Conservation (phyloP, 2,113 vertebrate genomes). For the Stictonetta naevosa region DNA sequence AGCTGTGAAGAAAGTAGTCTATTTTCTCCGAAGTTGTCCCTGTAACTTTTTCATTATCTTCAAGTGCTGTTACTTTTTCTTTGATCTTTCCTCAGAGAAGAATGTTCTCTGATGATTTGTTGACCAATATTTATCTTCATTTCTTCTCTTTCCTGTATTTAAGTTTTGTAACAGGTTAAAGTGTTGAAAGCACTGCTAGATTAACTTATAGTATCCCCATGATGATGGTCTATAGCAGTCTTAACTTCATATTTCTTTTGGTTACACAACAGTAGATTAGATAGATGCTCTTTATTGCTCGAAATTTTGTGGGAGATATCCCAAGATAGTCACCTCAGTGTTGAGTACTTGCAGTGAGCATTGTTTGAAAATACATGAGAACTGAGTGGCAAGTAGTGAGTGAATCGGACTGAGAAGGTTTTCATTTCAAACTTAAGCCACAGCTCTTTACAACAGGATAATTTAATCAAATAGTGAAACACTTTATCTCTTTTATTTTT, state of each 20-base stretch:
- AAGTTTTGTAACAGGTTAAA: neutral
- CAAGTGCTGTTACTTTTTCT: neutral
- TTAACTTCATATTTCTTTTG: neutral
- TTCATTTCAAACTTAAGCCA: neutral
- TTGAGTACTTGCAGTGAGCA: neutral
- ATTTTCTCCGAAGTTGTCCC: neutral
- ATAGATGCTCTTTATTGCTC: neutral
- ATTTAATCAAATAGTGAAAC: neutral
- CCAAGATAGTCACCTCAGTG: neutral
- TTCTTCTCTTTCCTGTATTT: neutral
- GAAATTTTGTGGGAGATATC: neutral
- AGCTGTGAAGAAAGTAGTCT: neutral
- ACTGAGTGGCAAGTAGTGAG: neutral
- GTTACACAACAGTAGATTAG: neutral
- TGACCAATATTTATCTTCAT: neutral
- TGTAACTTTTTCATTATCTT: neutral
- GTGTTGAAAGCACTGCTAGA: neutral
- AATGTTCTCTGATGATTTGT: neutral
- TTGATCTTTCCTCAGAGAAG: neutral
- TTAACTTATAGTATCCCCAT: neutral
- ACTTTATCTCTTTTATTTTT: neutral
- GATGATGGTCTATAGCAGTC: neutral
- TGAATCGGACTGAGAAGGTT: neutral
- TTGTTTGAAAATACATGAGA: neutral
- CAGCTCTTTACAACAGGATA: neutral